Conservation (phyloP, 2,888 invertebrate genomes). For the Eilema griseolum region DNA sequence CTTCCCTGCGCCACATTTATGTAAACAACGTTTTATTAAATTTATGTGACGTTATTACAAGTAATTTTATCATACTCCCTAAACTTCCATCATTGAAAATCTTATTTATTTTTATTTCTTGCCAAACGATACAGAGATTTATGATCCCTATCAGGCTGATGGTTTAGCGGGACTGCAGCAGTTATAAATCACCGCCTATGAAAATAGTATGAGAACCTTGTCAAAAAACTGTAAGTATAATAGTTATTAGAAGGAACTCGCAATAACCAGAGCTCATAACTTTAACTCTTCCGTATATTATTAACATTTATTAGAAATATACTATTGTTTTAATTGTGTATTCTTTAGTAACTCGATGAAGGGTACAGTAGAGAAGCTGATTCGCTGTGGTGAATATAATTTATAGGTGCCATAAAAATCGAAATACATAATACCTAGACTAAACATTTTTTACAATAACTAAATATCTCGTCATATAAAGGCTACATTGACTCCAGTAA, state of each 20-base stretch:
- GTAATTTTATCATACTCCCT: constrained; percentile 20
- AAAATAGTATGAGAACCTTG: constrained; percentile 44
- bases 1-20: constrained; percentile 52
- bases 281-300: not conserved
- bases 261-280: not conserved
- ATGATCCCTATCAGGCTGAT: constrained; percentile 44
- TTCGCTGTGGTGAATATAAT: not conserved
- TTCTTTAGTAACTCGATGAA: too few species aligned
- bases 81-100: constrained; percentile 38
- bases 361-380: too few species aligned
- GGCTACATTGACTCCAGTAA: not conserved
- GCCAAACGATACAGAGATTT: constrained; percentile 43
- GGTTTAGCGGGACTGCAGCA: constrained; percentile 50
- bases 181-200: constrained; percentile 49
- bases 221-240: constrained; percentile 22
- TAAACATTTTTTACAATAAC: too few species aligned
- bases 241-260: constrained; percentile 6
- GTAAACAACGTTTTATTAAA: constrained; percentile 43
- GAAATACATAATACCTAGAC: too few species aligned
- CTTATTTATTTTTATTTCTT: constrained; percentile 48
- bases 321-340: too few species aligned
- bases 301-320: not conserved
- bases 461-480: not conserved
- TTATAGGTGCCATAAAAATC: not conserved
- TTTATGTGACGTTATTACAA: constrained; percentile 34